Evolutionary conservation across 2,113 vertebrate genomes (phyloP), one percentile per base, ranked within the genome.

Genomic region (Morone chrysops): DNA sequence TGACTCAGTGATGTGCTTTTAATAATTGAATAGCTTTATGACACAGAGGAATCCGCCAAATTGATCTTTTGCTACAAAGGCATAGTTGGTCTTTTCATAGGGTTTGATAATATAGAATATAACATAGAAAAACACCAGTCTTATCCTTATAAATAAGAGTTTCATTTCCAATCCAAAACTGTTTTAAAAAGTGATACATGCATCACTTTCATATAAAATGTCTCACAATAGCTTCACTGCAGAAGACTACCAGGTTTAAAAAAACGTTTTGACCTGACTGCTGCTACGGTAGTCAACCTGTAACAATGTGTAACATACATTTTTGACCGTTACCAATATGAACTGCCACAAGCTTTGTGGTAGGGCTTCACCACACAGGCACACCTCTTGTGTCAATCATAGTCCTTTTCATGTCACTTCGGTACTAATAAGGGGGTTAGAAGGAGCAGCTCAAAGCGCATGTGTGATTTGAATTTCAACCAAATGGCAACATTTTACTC

Each of bases 401-500:
- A 57, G 31, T 71, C 61, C n/a, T 41, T 66, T 78, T 74, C 36
- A 73, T 65, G 76, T 68, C 36, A 80, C 7, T 47, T 20, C 25
- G 38, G 13, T n/a, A 48, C 67, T 60, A 60, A 59, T 73, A 22
- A 45, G 40, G 47, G 43, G 12, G 76, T 80, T 20, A 5, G 25
- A 70, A 20, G 43, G 18, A 86, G 66, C 50, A 54, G 56, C 31
- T 82, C 48, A 54, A 71, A 68, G 18, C 20, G 22, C 12, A 54
- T 70, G 22, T 47, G 43, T 70, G 82, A 73, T 79, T 47, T 72
- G n/a, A 62, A 80, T 85, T 45, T 50, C 20, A 75, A 57, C 45
- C 66, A 43, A 70, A 47, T 4, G 56, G 40, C 45, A 18, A 43
- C 36, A 78, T 59, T 69, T 54, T 18, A 53, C 73, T 78, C 12